These are phyloP conservation scores for Pheosia tremula DNA, from an alignment of 2,888 invertebrate species.

Conservation along the genomic window DNA sequence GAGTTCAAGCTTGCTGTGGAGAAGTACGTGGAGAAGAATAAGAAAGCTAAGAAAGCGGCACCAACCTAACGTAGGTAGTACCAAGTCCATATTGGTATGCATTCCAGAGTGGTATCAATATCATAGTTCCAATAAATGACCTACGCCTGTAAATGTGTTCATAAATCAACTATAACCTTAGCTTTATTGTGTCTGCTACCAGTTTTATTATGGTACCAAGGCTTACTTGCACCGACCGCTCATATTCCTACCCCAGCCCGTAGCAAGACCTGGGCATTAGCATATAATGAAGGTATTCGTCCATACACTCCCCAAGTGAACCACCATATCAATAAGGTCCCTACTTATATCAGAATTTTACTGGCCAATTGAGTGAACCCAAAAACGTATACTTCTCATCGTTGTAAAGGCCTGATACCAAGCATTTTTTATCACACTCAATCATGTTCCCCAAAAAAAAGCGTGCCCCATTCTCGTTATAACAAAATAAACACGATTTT, in stretches of 20 bases:
- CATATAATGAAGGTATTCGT: too few species aligned
- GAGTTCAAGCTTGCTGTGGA: constrained; percentile 50
- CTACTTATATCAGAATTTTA: too few species aligned
- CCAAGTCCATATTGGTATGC: not conserved
- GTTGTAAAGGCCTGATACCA: not conserved
- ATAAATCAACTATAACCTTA: too few species aligned
- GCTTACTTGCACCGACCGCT: too few species aligned
- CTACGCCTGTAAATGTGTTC: too few species aligned
- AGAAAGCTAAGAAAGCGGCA: constrained; percentile 38
- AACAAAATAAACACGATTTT: constrained; percentile 56
- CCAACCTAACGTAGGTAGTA: constrained; percentile 9
- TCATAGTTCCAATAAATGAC: not conserved
- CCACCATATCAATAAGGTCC: too few species aligned
- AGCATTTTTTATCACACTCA: constrained; percentile 1
- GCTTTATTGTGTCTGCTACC: too few species aligned
- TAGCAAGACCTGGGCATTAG: too few species aligned
- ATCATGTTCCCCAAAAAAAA: constrained; percentile 19
- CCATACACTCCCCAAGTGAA: too few species aligned
- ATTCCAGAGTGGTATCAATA: not conserved
- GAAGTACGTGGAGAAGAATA: constrained; percentile 45
- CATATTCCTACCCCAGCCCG: too few species aligned
- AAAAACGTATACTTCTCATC: not conserved
- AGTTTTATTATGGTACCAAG: too few species aligned
- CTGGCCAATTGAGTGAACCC: not conserved
- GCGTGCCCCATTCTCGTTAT: constrained; percentile 39